Conservation (phyloP, 2,888 invertebrate genomes). For the Agrochola lota region DNA sequence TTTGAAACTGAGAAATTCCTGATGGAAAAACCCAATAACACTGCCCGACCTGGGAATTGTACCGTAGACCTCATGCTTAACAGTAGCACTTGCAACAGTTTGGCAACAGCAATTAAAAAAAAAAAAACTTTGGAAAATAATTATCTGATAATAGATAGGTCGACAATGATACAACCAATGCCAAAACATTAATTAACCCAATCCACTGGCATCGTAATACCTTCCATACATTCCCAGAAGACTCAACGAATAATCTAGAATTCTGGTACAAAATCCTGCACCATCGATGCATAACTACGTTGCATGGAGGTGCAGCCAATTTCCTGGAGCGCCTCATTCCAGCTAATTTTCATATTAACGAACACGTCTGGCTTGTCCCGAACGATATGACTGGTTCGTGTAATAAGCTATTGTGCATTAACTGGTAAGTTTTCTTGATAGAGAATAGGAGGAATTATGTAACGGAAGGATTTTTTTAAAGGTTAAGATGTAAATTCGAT, state of each 20-base stretch:
- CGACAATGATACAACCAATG: neutral
- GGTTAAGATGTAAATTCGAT: neutral
- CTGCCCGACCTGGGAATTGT: too few species aligned
- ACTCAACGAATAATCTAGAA: constrained; percentile 22
- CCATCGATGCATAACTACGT: constrained; percentile 58
- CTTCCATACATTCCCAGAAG: constrained; percentile 26
- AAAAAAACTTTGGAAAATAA: neutral
- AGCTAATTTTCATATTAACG: constrained; percentile 81
- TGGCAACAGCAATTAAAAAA: too few species aligned
- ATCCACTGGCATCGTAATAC: neutral
- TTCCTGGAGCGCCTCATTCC: constrained; percentile 73
- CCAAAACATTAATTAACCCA: neutral
- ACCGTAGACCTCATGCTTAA: neutral
- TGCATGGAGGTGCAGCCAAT: constrained; percentile 70
- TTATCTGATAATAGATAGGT: neutral
- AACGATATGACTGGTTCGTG: constrained; percentile 63
- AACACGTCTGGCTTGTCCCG: constrained; percentile 71
- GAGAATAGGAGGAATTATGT: neutral
- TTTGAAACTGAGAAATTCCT: neutral
- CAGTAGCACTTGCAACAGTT: too few species aligned
- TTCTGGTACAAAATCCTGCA: constrained; percentile 24
- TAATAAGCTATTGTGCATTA: constrained; percentile 62
- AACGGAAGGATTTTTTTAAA: neutral
- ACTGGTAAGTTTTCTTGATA: constrained; percentile 35
- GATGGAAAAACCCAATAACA: too few species aligned